Conservation (phyloP, 2,113 vertebrate species). For the Butorides virescens region DNA sequence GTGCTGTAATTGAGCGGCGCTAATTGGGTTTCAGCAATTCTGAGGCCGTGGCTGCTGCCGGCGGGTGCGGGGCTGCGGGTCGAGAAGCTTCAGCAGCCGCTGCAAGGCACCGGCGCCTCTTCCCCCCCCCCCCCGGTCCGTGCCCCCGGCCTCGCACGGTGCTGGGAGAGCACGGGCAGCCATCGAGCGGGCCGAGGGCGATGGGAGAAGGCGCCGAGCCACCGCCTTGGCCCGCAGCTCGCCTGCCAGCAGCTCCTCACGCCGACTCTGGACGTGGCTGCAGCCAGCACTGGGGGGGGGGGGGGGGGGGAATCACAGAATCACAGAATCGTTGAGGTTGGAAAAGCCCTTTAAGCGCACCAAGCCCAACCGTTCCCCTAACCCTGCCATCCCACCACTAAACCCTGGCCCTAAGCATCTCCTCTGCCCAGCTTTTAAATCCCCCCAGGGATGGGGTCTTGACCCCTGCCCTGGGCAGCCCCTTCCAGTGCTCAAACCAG, state of each 20-base stretch:
- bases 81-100: not conserved
- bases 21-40: not conserved
- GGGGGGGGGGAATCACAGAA: no score
- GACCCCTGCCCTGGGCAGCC: no score
- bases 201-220: not conserved
- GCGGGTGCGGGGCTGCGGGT: not conserved
- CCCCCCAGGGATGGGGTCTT: no score
- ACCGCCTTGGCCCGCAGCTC: not conserved
- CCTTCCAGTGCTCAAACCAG: not conserved
- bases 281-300: fast-evolving
- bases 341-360: no score
- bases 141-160: not conserved
- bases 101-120: no score
- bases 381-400: no score
- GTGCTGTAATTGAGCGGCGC: not conserved
- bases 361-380: no score
- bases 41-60: not conserved
- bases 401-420: no score
- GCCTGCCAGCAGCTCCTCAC: not conserved
- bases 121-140: not conserved
- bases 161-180: fast-evolving
- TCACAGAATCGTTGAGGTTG: no score
- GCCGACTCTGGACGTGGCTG: fast-evolving
- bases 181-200: not conserved
- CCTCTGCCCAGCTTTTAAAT: no score